These are phyloP conservation scores for Synergus umbraculus DNA, from an alignment of 2,888 invertebrate species.

Conservation along the genomic window DNA sequence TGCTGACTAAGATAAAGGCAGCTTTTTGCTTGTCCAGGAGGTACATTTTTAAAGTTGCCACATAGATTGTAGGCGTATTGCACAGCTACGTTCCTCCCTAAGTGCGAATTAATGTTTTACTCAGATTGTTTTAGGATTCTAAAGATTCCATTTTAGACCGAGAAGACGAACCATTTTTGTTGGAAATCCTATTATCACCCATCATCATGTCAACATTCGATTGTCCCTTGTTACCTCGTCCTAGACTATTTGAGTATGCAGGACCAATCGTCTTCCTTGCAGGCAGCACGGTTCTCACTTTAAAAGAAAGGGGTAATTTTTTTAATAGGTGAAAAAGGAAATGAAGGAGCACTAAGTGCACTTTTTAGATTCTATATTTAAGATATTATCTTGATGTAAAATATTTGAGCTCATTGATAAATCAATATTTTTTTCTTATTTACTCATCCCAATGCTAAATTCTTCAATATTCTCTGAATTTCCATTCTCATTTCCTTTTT, in stretches of 20 bases:
- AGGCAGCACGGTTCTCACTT: conserved; percentile 52
- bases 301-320: conserved; percentile 14
- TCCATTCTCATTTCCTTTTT: not conserved
- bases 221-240: conserved; percentile 52
- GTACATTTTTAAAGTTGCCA: conserved; percentile 61
- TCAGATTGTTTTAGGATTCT: not conserved
- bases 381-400: too few species aligned
- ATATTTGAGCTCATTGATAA: too few species aligned
- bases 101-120: conserved; percentile 13
- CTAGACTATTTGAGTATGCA: conserved; percentile 54
- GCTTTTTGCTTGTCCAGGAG: conserved; percentile 68
- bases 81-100: conserved; percentile 59
- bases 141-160: not conserved
- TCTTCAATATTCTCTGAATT: not conserved
- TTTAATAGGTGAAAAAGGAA: conserved; percentile 4
- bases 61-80: conserved; percentile 69
- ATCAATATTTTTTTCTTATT: not conserved
- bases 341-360: not conserved
- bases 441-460: not conserved
- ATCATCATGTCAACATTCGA: conserved; percentile 46
- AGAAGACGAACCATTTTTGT: conserved; percentile 49
- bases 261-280: conserved; percentile 54
- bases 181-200: conserved; percentile 46
- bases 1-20: conserved; percentile 69
- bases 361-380: not conserved